These are phyloP conservation scores for Trilocha varians DNA, from an alignment of 2,888 invertebrate species.

Conservation along the genomic window DNA sequence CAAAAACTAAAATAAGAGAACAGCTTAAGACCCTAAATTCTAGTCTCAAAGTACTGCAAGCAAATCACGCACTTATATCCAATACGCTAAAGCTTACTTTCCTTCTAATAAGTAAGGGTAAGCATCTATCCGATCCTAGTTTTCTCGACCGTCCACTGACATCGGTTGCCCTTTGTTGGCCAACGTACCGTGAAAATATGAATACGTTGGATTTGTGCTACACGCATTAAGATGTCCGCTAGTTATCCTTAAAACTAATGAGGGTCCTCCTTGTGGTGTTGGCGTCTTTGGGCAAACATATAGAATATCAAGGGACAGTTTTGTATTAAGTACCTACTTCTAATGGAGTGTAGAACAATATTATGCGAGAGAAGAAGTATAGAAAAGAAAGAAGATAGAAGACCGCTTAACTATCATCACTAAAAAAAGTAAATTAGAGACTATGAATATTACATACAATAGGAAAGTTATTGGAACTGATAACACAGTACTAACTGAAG, in stretches of 20 bases:
- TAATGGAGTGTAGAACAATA: no score
- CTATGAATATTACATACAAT: no score
- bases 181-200: constrained; percentile 13
- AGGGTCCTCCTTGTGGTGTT: neutral
- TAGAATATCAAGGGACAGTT: neutral
- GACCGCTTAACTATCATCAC: no score
- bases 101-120: neutral
- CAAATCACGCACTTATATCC: neutral
- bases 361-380: no score
- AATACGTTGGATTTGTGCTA: constrained; percentile 1
- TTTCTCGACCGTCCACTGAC: constrained; percentile 17
- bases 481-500: no score
- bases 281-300: neutral
- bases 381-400: no score
- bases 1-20: no score
- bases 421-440: no score
- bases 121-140: neutral
- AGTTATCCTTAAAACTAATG: neutral
- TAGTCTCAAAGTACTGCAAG: neutral
- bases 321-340: no score
- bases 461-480: no score
- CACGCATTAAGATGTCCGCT: neutral
- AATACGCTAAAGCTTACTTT: neutral
- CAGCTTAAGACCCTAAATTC: no score
- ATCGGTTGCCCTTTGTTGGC: constrained; percentile 22